These are phyloP conservation scores for Spermophilus dauricus DNA, from an alignment of 2,113 vertebrate species.

Conservation along the genomic window DNA sequence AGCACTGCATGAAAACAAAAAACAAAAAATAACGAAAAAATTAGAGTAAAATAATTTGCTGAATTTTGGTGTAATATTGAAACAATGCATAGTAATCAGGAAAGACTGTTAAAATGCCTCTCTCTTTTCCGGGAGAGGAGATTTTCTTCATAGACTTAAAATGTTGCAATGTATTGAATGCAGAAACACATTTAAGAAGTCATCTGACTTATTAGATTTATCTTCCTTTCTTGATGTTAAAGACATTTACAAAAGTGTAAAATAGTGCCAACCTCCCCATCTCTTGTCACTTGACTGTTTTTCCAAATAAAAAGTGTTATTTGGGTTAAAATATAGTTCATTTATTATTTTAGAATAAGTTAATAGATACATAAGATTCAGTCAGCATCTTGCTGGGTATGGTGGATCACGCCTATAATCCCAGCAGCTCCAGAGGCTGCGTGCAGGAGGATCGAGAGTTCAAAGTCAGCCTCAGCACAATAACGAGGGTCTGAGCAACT, in stretches of 20 bases:
- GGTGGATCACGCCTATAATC: no score
- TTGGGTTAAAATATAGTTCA: not conserved
- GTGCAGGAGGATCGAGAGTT: no score
- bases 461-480: no score
- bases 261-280: not conserved
- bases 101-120: not conserved
- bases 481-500: no score
- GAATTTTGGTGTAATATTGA: conserved; percentile 37
- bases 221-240: not conserved
- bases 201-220: not conserved
- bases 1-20: not conserved
- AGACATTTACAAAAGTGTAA: conserved; percentile 6
- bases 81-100: not conserved
- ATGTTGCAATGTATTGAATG: not conserved
- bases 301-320: not conserved
- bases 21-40: no score
- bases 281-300: not conserved
- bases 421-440: no score
- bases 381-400: no score
- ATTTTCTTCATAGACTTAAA: conserved; percentile 26
- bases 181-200: not conserved
- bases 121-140: not conserved
- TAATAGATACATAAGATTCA: not conserved
- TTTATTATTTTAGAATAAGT: not conserved
- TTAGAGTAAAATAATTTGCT: not conserved